Base-by-base conservation (phyloP, 2,797 vertebrate genomes). In the Mus spretus region DNA sequence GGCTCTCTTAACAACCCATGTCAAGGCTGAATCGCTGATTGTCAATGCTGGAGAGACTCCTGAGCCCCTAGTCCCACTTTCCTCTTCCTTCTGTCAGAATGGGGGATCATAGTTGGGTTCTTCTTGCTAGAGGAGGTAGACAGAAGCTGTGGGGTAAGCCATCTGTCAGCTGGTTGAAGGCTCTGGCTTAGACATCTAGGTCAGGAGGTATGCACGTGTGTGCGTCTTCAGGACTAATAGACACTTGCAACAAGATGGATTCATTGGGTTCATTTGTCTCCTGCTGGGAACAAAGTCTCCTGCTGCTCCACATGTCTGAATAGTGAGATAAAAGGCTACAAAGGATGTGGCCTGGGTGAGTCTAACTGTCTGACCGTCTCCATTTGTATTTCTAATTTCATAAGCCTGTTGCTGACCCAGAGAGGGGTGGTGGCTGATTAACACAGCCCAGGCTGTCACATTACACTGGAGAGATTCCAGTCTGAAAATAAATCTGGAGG, bases 361-460 rank as follows among this genome's bases (percentile, higher is more conserved):
- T 78, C 93, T 80, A 57, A 88, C 78, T 50, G 22, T 94, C 95
- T 97, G 70, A 75, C 75, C n/a, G 20, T 94, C 96, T 96, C 86
- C 53, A 93, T 92, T 90, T 91, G 88, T 90, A 94, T 93, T 96
- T 93, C 47, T 81, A 83, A 95, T 97, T 97, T 92, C 97, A 92
- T 77, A 97, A 95, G 82, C 40, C 92, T 95, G 95, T 92, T 96
- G 50, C 85, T 97, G 92, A 96, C 89, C 97, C 94, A 97, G 95
- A 97, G 96, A 96, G 88, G 93, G 92, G 50, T 85, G 93, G 89
- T 3, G 37, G 93, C 77, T 0, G 6, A 65, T 72, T 86, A 95
- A 92, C 81, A 24, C 57, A 28, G 65, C 94, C 90, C 93, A 91
- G 80, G 57, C 93, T 93, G 93, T 96, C 96, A 94, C 20, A 37